Evolutionary conservation across 2,113 vertebrate species (phyloP), one percentile per base, ranked within the genome.

Genomic region (Kryptolebias marmoratus): DNA sequence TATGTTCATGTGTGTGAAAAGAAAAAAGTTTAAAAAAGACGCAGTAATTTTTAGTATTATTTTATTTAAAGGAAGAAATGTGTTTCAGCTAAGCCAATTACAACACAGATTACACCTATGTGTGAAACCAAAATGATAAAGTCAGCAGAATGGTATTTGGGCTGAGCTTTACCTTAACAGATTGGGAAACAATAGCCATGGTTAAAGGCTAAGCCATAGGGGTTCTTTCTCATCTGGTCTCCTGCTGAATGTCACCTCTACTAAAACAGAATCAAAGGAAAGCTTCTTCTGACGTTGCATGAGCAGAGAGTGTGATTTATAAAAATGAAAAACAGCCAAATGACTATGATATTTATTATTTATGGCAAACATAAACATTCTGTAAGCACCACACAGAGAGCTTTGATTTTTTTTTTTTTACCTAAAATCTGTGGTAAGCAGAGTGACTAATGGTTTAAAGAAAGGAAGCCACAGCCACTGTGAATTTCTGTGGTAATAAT

Each of bases 221-320:
- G 88, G 83, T 72, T 65, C 53, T 58, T 66, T 83, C 85, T 85
- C 83, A 85, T 88, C 79, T 84, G 83, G 71, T 75, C 72, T 73
- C 86, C 90, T 64, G 87, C 89, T 92, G 88, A 93, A 93, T 88
- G 92, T 93, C 93, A 93, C 90, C 91, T 90, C 84, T 88, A 80
- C 70, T 68, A 45, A 72, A 81, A 82, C 12, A 28, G 54, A 78
- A 81, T 87, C 53, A 89, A 84, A 87, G 70, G 36, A 58, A 70
- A 63, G 58, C 64, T 28, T 77, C 73, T 69, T 67, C 47, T n/a
- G 63, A 49, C 60, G 47, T 39, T 52, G 55, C 64, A 76, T 70
- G 67, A 77, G 30, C 73, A 44, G 27, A 64, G 11, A 60, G 36
- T 45, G 45, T 6, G 18, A 22, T 0, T 15, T 12, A 7, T 57